phyloP scores from a whole-genome alignment of 2,797 vertebrate species.

The Scyliorhinus canicula region DNA sequence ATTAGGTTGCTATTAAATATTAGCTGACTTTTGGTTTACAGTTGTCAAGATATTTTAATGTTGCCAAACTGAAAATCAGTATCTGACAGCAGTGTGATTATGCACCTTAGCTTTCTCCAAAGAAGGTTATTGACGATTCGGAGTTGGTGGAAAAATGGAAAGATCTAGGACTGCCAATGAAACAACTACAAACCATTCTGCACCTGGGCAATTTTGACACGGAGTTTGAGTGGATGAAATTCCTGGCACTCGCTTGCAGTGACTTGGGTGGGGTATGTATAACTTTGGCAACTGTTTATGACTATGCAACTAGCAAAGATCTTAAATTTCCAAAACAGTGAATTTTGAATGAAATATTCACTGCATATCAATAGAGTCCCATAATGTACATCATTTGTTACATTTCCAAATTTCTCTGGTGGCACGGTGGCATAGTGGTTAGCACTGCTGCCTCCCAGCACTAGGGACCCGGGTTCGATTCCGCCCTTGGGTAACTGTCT shows the following conservation, averaged over 20 bases:
- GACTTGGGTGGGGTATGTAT: constrained; percentile 69
- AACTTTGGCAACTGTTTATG: not conserved
- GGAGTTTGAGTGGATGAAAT: constrained; percentile 70
- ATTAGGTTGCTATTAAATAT: not conserved
- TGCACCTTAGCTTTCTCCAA: constrained; percentile 45
- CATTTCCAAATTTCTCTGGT: not conserved
- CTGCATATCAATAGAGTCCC: not conserved
- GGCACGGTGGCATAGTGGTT: no score
- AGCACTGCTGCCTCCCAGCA: no score
- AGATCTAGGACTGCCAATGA: constrained; percentile 63
- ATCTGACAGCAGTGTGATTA: constrained; percentile 41
- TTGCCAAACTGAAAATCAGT: constrained; percentile 39
- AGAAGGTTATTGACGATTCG: constrained; percentile 47
- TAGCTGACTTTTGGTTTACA: not conserved
- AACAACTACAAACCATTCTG: constrained; percentile 65
- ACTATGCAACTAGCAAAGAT: not conserved
- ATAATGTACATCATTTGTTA: not conserved
- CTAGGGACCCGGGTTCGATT: no score
- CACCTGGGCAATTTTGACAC: constrained; percentile 57
- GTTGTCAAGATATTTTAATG: constrained; percentile 40
- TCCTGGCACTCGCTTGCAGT: constrained; percentile 78
- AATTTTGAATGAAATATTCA: not conserved
- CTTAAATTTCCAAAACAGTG: not conserved
- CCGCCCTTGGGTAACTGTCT: no score
- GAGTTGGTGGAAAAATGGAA: constrained; percentile 72